Conservation (phyloP, 2,113 vertebrate genomes). For the Anhinga rufa region DNA sequence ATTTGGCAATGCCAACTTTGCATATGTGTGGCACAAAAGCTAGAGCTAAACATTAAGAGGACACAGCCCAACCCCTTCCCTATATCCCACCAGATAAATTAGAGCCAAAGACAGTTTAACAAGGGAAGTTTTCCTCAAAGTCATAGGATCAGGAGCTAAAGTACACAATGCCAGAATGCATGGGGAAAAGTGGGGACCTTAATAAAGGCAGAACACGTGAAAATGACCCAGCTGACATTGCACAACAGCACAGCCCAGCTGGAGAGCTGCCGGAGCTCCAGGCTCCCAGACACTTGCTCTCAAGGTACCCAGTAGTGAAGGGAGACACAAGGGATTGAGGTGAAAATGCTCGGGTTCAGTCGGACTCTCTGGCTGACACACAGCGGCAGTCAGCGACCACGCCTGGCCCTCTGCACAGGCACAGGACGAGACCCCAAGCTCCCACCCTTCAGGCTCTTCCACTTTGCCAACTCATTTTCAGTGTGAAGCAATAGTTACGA, state of each 20-base stretch:
- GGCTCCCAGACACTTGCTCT: neutral
- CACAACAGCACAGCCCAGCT: neutral
- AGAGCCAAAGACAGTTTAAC: neutral
- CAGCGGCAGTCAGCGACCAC: neutral
- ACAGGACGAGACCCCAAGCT: neutral
- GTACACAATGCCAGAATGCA: neutral
- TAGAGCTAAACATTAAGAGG: neutral
- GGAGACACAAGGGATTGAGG: neutral
- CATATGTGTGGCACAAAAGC: accelerated
- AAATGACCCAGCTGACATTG: neutral
- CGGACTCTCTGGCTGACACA: neutral
- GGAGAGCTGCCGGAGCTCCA: accelerated
- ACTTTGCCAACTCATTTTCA: neutral
- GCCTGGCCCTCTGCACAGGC: neutral
- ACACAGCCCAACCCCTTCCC: neutral
- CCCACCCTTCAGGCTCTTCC: neutral
- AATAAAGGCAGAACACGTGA: neutral
- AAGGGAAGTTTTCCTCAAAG: neutral
- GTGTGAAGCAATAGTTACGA: neutral
- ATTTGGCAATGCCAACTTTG: neutral
- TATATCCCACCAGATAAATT: neutral
- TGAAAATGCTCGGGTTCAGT: neutral
- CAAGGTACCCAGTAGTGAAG: neutral
- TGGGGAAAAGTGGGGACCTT: neutral
- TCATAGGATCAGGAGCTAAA: neutral